phyloP scores from a whole-genome alignment of 2,888 invertebrate genomes.

The Micoletzkya japonica region DNA sequence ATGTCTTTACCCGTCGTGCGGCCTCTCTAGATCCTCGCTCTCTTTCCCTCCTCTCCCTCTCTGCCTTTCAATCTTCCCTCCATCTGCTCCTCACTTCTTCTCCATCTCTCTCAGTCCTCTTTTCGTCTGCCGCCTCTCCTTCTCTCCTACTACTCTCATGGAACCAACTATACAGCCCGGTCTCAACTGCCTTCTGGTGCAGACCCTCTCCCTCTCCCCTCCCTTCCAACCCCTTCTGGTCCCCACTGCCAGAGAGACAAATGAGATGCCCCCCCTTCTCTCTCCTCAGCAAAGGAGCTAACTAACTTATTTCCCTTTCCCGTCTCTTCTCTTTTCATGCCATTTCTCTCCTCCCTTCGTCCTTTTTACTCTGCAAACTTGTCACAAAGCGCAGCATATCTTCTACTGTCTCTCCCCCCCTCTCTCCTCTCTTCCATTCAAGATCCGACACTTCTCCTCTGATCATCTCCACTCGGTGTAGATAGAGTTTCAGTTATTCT shows the following conservation, averaged over 20 bases:
- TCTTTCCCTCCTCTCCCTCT: background rate
- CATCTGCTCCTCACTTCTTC: no score
- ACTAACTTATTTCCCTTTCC: background rate
- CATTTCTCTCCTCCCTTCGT: background rate
- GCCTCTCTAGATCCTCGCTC: background rate
- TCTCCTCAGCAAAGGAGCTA: background rate
- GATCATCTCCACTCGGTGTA: background rate
- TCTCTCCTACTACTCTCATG: background rate
- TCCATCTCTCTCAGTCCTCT: no score
- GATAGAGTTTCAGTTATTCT: no score
- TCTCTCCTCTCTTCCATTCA: background rate
- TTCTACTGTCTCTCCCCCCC: background rate
- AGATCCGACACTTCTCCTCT: background rate
- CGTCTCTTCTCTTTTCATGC: background rate
- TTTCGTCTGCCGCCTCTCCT: constrained; percentile 21
- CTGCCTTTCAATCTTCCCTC: constrained; percentile 15
- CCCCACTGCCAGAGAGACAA: no score
- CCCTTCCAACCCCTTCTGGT: constrained; percentile 4
- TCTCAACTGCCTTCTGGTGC: background rate
- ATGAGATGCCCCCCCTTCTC: background rate
- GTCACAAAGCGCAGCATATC: background rate
- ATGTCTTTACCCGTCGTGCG: background rate
- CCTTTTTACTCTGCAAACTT: background rate
- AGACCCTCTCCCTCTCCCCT: constrained; percentile 10
- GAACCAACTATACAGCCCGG: no score